Conservation (phyloP, 2,113 vertebrate species). For the Myodes glareolus region DNA sequence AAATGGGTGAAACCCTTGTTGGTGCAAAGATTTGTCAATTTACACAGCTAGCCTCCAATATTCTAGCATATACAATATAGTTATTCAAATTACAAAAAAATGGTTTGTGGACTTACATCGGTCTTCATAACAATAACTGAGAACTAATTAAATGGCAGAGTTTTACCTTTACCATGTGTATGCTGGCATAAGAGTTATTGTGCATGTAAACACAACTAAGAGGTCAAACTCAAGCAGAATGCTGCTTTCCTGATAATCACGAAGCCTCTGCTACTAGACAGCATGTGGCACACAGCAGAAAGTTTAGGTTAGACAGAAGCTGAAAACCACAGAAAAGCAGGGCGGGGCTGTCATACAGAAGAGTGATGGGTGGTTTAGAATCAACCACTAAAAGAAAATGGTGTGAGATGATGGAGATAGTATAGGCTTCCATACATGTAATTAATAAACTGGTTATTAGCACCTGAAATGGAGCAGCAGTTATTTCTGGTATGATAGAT, state of each 20-base stretch:
- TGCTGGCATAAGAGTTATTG: too few relatives aligned
- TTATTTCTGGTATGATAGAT: neutral
- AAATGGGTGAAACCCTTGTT: neutral
- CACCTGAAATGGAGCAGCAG: neutral
- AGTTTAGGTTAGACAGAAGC: neutral
- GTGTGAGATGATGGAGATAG: neutral
- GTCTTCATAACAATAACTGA: neutral
- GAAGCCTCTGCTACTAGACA: neutral
- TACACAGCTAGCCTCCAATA: neutral
- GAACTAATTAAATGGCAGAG: neutral
- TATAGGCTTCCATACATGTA: neutral
- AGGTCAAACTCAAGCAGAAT: neutral
- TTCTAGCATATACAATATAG: neutral
- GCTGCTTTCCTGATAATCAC: neutral
- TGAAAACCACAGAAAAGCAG: neutral
- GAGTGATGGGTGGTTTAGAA: neutral
- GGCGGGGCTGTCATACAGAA: neutral
- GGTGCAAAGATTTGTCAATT: neutral
- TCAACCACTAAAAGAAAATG: neutral
- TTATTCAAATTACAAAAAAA: neutral
- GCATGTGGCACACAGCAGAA: neutral
- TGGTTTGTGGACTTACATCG: neutral
- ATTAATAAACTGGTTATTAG: neutral
- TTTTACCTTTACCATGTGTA: neutral
- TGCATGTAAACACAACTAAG: neutral